Evolutionary conservation across 2,797 vertebrate genomes (phyloP), one percentile per base, ranked within the genome.

Genomic region (Sebastes steindachneri): DNA sequence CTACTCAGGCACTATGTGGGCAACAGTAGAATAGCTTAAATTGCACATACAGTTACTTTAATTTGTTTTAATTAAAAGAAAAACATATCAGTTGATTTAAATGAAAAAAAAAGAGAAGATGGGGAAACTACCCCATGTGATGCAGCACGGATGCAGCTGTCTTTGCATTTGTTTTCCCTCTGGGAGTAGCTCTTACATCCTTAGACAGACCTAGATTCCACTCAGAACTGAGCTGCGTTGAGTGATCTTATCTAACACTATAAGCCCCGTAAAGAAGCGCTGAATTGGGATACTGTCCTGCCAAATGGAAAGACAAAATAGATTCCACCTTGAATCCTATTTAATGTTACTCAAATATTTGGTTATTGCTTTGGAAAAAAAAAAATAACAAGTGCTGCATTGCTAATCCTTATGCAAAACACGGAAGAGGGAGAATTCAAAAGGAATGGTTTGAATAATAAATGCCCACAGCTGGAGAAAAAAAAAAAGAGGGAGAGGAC

Each of bases 361-460:
- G 73, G 60, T 71, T 86, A 77, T 75, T 76, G 67, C 84, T 88
- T 75, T 80, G 77, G 63, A 91, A 89, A 91, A 89, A 60, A 79
- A 58, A 68, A 2, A 84, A 86, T 31, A 82, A 77, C 80, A 82
- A 88, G 78, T 72, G 77, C 75, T 87, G 84, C 83, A 84, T 87
- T 64, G 66, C 88, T 90, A 92, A 92, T 92, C 89, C 72, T 89
- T 74, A 91, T 92, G 86, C 91, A 91, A 92, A 93, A 91, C 92
- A 94, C 82, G 77, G 65, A 84, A 85, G 80, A 89, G 79, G 69
- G 79, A 81, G 55, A 89, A 89, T 90, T 93, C 88, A 93, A 92
- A 92, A 86, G 90, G 86, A 91, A 85, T 81, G 77, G 88, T 90
- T 91, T 94, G 86, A 95, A 94, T 95, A 94, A 94, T 93, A 85